Percentiles rank a stretch among this genome's conserved stretches.
phyloP scores from a whole-genome alignment of 1,140 invertebrate genomes.

The Ericerus pela region DNA sequence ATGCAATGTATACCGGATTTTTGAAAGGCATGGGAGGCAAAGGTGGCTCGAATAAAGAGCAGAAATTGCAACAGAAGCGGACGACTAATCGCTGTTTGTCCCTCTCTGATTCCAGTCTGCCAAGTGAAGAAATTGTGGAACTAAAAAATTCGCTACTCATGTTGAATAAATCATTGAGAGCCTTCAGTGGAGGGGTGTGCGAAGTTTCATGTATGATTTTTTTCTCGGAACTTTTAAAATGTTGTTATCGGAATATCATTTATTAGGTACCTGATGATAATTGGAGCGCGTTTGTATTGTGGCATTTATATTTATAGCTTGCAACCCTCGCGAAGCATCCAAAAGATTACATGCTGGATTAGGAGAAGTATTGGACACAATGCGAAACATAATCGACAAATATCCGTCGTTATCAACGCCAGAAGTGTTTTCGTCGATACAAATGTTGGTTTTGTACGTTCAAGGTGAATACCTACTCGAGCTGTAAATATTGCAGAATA shows the following conservation, averaged over 20 bases:
- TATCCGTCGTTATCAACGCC: background rate
- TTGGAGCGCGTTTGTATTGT: background rate
- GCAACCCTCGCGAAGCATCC: background rate
- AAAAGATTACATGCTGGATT: background rate
- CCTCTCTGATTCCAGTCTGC: background rate
- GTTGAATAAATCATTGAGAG: background rate
- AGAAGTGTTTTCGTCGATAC: background rate
- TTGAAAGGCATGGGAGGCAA: background rate
- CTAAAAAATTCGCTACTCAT: background rate
- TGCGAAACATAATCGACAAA: background rate
- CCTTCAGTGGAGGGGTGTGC: background rate
- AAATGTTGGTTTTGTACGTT: background rate
- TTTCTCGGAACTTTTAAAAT: no score
- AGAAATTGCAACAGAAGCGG: background rate
- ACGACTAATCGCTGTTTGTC: background rate
- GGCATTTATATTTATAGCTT: background rate
- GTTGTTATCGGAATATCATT: no score
- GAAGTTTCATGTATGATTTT: background rate
- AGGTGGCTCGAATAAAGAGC: background rate
- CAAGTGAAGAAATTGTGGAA: background rate
- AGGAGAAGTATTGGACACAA: background rate
- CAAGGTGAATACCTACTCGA: conserved; percentile 1
- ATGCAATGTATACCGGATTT: conserved; percentile 3
- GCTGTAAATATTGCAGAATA: no score
- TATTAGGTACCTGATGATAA: background rate